Evolutionary conservation across 2,797 vertebrate genomes (phyloP), one percentile per base, ranked within the genome.

Genomic region (Ptychobarbus kaznakovi): DNA sequence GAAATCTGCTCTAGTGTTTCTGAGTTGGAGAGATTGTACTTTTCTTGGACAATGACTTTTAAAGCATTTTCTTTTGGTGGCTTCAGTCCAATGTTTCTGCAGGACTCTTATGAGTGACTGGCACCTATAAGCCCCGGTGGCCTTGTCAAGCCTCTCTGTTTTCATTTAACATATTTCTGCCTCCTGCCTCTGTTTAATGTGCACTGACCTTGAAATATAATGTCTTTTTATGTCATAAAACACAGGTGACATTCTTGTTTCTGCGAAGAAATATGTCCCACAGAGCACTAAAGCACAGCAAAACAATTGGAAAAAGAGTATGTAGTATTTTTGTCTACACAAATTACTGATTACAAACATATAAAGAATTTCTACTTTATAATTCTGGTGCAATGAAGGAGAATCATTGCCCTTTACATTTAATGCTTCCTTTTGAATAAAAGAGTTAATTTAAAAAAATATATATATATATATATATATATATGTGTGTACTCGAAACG

Each of bases 81-180:
- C 44, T 63, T 22, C 11, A 73, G 87, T 91, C 86, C 88, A 89
- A 76, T 90, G 65, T 90, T 83, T 90, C 92, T 93, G 91, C 84
- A 89, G 89, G 90, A 92, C 90, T 92, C 89, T 81, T 91, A 92
- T 91, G 91, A 94, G 86, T 90, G 89, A 93, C 93, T 93, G 93
- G 92, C 92, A 81, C 86, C 83, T 44, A 86, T 68, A 86, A 86
- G 88, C 86, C 89, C 88, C 88, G 38, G 74, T 66, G 44, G 89
- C 88, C 84, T 91, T 78, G 87, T 94, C 91, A 91, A 84, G 90
- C 73, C 68, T 90, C 87, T 89, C 90, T 90, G 91, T 92, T 94
- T 93, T 93, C 88, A 82, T 88, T 90, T 91, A 88, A 91, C 80
- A 49, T 80, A 88, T 90, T 93, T 92, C 89, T 89, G 87, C 90